Percentiles rank a stretch among this genome's conserved stretches.
phyloP scores from a whole-genome alignment of 2,113 vertebrate genomes.

The Orycteropus afer region DNA sequence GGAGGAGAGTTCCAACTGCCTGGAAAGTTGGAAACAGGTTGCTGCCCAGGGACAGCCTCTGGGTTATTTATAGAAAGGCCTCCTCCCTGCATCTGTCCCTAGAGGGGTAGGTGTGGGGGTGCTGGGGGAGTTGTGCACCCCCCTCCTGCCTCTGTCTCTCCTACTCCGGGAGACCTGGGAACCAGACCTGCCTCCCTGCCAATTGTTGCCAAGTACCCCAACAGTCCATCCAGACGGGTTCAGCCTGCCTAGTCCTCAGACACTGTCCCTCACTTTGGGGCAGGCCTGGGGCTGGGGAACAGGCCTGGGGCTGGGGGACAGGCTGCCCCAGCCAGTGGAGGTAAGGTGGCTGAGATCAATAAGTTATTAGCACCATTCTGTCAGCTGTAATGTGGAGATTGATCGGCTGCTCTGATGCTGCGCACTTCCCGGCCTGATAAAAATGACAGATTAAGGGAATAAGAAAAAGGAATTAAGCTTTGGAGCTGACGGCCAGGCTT shows the following conservation, averaged over 20 bases:
- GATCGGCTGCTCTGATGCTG: constrained; percentile 93
- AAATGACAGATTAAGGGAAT: constrained; percentile 99
- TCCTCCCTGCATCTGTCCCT: neutral
- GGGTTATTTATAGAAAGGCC: neutral
- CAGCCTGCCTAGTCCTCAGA: neutral
- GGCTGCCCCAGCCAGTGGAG: constrained; percentile 77
- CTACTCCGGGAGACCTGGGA: neutral
- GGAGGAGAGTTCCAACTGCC: neutral
- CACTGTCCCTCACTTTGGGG: neutral
- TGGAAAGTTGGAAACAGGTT: neutral
- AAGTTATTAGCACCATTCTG: constrained; percentile 99
- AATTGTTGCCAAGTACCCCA: no score
- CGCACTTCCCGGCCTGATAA: constrained; percentile 94
- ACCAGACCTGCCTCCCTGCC: neutral
- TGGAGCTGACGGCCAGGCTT: neutral
- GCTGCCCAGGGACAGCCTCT: neutral
- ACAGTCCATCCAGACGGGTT: no score
- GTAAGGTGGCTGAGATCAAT: constrained; percentile 91
- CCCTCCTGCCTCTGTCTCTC: neutral
- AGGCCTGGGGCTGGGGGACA: neutral
- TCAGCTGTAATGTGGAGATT: constrained; percentile 99
- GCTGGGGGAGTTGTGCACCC: neutral
- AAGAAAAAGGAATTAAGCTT: constrained; percentile 94
- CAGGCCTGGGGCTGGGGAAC: no score
- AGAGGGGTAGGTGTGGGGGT: neutral